Evolutionary conservation across 2,797 vertebrate species (phyloP).

Genomic region (Otolemur crassicaudatus): DNA sequence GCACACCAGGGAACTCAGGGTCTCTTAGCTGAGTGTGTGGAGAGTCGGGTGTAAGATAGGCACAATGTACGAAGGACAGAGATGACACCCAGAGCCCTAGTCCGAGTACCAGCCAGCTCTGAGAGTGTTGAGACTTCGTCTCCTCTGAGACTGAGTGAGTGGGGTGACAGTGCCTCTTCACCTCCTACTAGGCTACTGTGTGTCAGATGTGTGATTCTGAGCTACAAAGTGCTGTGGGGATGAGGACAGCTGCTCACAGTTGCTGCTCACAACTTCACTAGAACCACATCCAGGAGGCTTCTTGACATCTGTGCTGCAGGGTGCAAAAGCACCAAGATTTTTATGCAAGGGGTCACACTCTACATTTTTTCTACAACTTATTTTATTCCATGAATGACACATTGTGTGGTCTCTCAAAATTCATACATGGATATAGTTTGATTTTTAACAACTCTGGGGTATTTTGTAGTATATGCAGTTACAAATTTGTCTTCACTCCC

Average conservation of each 20-base stretch:
- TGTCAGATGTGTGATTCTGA: fast-evolving
- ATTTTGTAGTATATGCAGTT: fast-evolving
- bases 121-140: not conserved
- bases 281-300: fast-evolving
- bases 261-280: not conserved
- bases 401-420: fast-evolving
- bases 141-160: too few relatives aligned
- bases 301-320: not conserved
- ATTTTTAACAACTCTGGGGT: fast-evolving
- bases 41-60: not conserved
- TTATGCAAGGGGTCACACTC: fast-evolving
- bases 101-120: not conserved
- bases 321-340: not conserved
- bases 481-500: fast-evolving
- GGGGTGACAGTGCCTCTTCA: fast-evolving
- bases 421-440: fast-evolving
- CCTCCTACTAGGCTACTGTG: not conserved
- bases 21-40: not conserved
- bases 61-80: not conserved
- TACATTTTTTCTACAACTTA: not conserved
- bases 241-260: fast-evolving
- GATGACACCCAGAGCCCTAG: not conserved
- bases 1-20: not conserved
- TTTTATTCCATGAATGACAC: too few relatives aligned
- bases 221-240: fast-evolving